These are phyloP conservation scores for Aphrophora alni DNA, from an alignment of 2,888 invertebrate species.

Conservation along the genomic window DNA sequence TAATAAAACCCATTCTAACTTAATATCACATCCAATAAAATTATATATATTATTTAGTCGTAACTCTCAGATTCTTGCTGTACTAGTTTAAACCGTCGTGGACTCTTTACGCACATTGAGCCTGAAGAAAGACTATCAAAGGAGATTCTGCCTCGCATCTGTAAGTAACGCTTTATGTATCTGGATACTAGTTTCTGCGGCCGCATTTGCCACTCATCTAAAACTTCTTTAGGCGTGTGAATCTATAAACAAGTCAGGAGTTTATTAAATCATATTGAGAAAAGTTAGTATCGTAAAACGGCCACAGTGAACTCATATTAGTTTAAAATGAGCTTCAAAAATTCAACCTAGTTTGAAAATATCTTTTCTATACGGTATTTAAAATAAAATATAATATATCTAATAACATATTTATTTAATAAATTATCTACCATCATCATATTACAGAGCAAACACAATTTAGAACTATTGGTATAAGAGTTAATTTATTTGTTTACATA, in stretches of 20 bases:
- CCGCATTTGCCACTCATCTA: slow-evolving; percentile 89
- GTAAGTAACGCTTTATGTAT: slow-evolving; percentile 82
- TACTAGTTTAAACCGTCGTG: slow-evolving; percentile 85
- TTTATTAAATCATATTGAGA: neutral
- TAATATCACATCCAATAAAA: neutral
- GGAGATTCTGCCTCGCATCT: slow-evolving; percentile 76
- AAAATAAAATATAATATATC: too few species aligned
- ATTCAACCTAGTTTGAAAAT: too few species aligned
- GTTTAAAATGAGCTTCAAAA: too few species aligned
- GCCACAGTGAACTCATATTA: too few species aligned
- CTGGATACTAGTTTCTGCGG: slow-evolving; percentile 85
- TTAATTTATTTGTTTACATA: too few species aligned
- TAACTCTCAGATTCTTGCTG: slow-evolving; percentile 91
- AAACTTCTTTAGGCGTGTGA: slow-evolving; percentile 82
- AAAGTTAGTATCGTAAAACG: too few species aligned
- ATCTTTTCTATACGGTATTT: too few species aligned
- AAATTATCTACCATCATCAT: too few species aligned
- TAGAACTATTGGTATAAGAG: too few species aligned
- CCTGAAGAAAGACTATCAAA: slow-evolving; percentile 60
- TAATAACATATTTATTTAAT: too few species aligned
- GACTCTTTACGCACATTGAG: slow-evolving; percentile 82
- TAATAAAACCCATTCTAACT: neutral
- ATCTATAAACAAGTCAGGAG: slow-evolving; percentile 63
- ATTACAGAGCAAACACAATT: too few species aligned
- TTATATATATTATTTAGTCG: slow-evolving; percentile 65